These are phyloP conservation scores for Sebastes taczanowskii DNA, from an alignment of 2,797 vertebrate genomes.

Conservation along the genomic window DNA sequence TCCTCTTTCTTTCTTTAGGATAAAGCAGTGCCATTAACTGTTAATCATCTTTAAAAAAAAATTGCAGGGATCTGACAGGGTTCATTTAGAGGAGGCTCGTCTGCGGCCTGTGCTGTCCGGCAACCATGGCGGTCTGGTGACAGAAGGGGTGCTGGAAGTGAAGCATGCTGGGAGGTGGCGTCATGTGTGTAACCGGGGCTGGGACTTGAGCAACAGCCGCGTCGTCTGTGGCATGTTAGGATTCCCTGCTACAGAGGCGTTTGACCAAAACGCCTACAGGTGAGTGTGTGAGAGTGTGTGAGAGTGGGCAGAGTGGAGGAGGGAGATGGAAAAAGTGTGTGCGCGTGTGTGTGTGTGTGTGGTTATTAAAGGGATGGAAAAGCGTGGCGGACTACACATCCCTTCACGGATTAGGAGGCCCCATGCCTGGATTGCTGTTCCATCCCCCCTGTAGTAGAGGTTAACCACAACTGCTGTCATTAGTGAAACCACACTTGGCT, in stretches of 20 bases:
- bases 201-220: conserved; percentile 89
- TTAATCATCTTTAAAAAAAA: background rate
- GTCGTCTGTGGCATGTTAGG: conserved; percentile 96
- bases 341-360: background rate
- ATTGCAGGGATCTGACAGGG: conserved; percentile 61
- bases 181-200: conserved; percentile 88
- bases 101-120: conserved; percentile 87
- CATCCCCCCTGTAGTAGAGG: conserved; percentile 58
- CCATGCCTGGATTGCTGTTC: conserved; percentile 35
- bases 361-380: conserved; percentile 52
- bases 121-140: conserved; percentile 83
- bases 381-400: conserved; percentile 37
- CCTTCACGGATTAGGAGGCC: conserved; percentile 26
- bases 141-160: conserved; percentile 93
- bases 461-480: conserved; percentile 65
- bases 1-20: background rate
- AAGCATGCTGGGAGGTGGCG: conserved; percentile 92
- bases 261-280: conserved; percentile 89
- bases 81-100: conserved; percentile 86
- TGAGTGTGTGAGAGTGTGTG: conserved; percentile 66
- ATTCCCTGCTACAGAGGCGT: conserved; percentile 85
- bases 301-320: background rate
- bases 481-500: conserved; percentile 67
- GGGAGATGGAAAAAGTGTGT: background rate
- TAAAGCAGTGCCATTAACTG: background rate